These are phyloP conservation scores for Mesocricetus auratus DNA, from an alignment of 2,113 vertebrate species.

Conservation along the genomic window DNA sequence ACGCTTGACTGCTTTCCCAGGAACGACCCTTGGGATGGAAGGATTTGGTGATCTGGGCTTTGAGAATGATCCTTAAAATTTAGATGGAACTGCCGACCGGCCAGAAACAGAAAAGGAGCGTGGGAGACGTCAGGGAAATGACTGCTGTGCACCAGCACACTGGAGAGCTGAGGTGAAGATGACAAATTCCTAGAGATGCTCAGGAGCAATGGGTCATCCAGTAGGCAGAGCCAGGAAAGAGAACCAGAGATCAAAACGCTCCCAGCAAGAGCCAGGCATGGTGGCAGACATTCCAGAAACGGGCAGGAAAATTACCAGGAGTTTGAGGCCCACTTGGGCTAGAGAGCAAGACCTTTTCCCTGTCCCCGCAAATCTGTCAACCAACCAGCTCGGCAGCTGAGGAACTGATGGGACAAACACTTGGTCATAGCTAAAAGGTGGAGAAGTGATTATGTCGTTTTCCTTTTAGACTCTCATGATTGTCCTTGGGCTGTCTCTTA, in stretches of 20 bases:
- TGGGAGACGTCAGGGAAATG: neutral
- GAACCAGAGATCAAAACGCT: neutral
- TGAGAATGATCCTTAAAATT: neutral
- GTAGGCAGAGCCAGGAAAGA: neutral
- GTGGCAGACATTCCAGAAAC: neutral
- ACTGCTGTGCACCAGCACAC: neutral
- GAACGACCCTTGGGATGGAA: neutral
- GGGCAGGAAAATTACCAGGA: neutral
- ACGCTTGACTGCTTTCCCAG: neutral
- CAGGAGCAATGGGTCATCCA: neutral
- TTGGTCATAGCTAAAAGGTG: neutral
- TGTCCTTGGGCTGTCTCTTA: neutral
- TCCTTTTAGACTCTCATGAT: neutral
- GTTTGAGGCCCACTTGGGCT: neutral
- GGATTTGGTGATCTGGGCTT: neutral
- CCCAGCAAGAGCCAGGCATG: neutral
- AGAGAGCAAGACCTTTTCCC: neutral
- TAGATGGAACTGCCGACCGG: neutral
- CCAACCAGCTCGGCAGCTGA: neutral
- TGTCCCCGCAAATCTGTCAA: neutral
- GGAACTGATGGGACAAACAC: neutral
- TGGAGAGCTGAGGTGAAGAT: neutral
- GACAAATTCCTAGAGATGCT: neutral
- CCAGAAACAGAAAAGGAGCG: neutral
- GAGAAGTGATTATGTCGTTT: neutral